Percentiles rank a stretch among this genome's conserved stretches.
Evolutionary conservation across 2,888 invertebrate species (phyloP).

Genomic region (Craniophora ligustri): DNA sequence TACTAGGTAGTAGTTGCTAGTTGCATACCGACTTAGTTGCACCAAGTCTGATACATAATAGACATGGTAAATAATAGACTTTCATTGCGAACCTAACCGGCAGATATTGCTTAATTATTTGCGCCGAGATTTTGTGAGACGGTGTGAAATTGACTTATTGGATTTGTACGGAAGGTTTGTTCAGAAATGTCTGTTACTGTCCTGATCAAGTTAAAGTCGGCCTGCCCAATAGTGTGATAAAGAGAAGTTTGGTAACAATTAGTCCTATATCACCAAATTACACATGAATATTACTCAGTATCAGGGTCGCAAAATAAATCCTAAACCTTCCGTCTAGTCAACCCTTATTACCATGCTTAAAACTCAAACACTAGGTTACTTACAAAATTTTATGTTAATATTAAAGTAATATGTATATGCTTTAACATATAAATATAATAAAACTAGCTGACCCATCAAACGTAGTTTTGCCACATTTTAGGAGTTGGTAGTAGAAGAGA

Average conservation of each 20-base stretch:
- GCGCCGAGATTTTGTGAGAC: conserved; percentile 16
- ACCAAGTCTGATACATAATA: conserved; percentile 5
- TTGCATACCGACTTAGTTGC: conserved; percentile 13
- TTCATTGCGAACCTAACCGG: conserved; percentile 24
- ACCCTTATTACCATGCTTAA: conserved; percentile 21
- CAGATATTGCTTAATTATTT: conserved; percentile 34
- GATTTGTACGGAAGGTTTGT: conserved; percentile 2
- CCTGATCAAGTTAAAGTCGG: not conserved
- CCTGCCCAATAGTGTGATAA: no score
- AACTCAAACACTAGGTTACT: conserved; percentile 4
- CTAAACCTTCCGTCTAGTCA: conserved; percentile 7
- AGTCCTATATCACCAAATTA: no score
- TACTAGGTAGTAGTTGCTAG: conserved; percentile 3
- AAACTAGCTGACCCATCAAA: no score
- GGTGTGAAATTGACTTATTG: not conserved
- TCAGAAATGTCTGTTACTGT: not conserved
- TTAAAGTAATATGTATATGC: no score
- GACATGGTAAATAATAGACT: conserved; percentile 32
- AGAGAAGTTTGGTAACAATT: no score
- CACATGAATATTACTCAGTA: conserved; percentile 8
- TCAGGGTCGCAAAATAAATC: conserved; percentile 17
- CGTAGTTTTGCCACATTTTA: no score
- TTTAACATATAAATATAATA: no score
- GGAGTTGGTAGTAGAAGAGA: no score
- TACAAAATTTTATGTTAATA: not conserved